phyloP scores from a whole-genome alignment of 53 echinoderm and acorn worm species.

The Antedon mediterranea region DNA sequence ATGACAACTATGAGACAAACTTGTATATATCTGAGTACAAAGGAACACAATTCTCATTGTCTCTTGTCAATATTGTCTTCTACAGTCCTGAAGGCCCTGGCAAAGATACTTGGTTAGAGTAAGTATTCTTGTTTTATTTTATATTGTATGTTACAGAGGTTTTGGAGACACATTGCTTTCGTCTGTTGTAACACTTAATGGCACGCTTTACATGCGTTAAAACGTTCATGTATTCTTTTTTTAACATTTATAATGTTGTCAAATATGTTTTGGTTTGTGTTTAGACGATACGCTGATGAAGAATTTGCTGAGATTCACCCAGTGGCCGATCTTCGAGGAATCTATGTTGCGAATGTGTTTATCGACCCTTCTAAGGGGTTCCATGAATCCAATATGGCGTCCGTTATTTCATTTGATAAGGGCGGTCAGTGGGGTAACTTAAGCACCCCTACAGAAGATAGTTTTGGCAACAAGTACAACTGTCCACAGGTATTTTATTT shows the following conservation, averaged over 20 bases:
- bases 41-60: slow-evolving; percentile 48
- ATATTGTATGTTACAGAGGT: no score
- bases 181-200: no score
- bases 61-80: slow-evolving; percentile 61
- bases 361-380: slow-evolving; percentile 8
- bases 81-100: slow-evolving; percentile 75
- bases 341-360: slow-evolving; percentile 55
- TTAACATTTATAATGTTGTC: neutral
- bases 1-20: slow-evolving; percentile 33
- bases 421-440: slow-evolving; percentile 73
- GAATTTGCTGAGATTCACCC: slow-evolving; percentile 75
- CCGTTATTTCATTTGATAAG: slow-evolving; percentile 64
- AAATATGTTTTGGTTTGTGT: neutral
- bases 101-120: slow-evolving; percentile 68
- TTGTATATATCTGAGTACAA: slow-evolving; percentile 81
- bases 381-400: slow-evolving; percentile 45
- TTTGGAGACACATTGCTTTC: no score
- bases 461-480: slow-evolving; percentile 5
- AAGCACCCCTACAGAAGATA: slow-evolving; percentile 8
- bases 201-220: no score
- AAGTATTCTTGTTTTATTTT: neutral
- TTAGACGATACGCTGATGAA: slow-evolving; percentile 62
- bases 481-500: slow-evolving; percentile 23
- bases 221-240: neutral
- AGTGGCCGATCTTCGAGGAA: slow-evolving; percentile 77